These are phyloP conservation scores for Chiroxiphia lanceolata DNA, from an alignment of 2,797 vertebrate genomes.

Conservation along the genomic window DNA sequence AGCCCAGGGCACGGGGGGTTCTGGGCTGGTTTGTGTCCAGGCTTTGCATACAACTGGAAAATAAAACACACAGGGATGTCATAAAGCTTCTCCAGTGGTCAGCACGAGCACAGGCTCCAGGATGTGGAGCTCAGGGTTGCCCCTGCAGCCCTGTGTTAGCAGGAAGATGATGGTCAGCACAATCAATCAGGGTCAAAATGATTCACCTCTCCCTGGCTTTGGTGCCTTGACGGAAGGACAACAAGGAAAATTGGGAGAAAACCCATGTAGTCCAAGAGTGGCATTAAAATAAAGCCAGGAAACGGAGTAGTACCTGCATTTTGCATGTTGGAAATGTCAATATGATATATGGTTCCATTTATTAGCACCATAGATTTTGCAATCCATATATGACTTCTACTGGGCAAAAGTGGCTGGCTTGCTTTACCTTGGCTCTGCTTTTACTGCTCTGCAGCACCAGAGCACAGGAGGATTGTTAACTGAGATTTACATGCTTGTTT, in stretches of 20 bases:
- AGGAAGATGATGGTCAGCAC: not conserved
- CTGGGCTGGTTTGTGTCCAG: not conserved
- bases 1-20: not conserved
- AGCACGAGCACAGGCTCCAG: rapidly evolving
- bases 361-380: not conserved
- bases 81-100: rapidly evolving
- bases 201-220: rapidly evolving
- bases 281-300: not conserved
- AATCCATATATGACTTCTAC: not conserved
- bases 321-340: not conserved
- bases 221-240: rapidly evolving
- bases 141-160: rapidly evolving
- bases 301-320: not conserved
- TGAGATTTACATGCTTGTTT: not conserved
- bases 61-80: not conserved
- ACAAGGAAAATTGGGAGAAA: not conserved
- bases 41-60: not conserved
- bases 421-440: not conserved
- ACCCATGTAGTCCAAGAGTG: not conserved
- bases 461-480: not conserved
- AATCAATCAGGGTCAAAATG: not conserved
- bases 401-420: not conserved
- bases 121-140: not conserved
- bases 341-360: not conserved
- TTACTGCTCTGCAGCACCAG: not conserved